A percentile compares a stretch with the other conserved stretches of the same genome.
These are phyloP conservation scores for Seira ritae DNA, from an alignment of 2,888 invertebrate genomes.

Conservation along the genomic window DNA sequence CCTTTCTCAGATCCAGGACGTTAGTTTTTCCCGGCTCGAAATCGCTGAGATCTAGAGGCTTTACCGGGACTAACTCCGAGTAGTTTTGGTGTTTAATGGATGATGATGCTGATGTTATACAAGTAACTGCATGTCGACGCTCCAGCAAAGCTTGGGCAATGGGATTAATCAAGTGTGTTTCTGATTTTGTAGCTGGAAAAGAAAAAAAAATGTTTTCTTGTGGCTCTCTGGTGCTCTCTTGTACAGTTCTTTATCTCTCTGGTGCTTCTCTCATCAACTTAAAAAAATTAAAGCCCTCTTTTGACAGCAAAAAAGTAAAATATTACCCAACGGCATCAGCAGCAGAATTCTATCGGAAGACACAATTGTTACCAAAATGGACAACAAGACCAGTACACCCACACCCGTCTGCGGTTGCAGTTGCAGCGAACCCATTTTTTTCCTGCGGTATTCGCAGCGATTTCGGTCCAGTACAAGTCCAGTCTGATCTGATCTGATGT, in stretches of 20 bases:
- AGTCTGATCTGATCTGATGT: background rate
- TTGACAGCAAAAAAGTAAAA: no score
- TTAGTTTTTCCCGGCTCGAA: background rate
- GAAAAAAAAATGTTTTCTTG: conserved; percentile 11
- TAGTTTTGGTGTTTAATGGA: conserved; percentile 73
- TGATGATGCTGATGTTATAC: conserved; percentile 31
- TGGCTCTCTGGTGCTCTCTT: no score
- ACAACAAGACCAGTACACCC: background rate
- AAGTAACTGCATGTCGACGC: conserved; percentile 43
- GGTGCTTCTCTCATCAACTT: no score
- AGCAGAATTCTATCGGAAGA: conserved; percentile 29
- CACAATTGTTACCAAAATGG: conserved; percentile 9
- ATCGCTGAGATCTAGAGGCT: conserved; percentile 40
- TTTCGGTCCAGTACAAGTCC: background rate
- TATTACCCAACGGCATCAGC: conserved; percentile 29
- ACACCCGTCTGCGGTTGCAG: background rate
- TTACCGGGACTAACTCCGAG: conserved; percentile 36
- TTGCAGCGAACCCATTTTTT: background rate
- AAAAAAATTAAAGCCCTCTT: no score
- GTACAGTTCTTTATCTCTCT: no score
- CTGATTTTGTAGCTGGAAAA: conserved; percentile 47
- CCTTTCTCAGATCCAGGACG: conserved; percentile 30
- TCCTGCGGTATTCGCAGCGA: background rate
- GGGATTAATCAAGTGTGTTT: conserved; percentile 56
- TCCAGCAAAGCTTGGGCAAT: conserved; percentile 37